Conservation (phyloP, 2,888 invertebrate species). For the Xestoiulus laeticollis region DNA sequence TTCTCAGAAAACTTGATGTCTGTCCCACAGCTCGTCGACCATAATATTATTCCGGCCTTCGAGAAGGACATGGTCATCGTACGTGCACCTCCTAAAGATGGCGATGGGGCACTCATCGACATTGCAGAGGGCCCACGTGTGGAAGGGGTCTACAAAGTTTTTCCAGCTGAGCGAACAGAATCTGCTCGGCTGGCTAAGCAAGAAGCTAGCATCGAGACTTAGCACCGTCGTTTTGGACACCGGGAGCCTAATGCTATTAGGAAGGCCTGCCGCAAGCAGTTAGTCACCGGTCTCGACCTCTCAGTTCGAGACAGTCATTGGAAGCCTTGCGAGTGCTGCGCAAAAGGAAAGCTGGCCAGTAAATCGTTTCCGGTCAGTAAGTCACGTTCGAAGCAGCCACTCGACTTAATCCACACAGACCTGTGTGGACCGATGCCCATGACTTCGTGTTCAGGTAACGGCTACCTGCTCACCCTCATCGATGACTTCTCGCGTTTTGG, state of each 20-base stretch:
- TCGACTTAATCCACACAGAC: background rate
- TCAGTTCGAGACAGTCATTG: background rate
- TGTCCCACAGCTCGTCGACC: background rate
- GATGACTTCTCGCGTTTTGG: background rate
- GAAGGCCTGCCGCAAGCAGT: background rate
- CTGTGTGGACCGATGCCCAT: background rate
- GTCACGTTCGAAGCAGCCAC: background rate
- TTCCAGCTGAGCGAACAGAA: no score
- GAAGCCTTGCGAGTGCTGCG: background rate
- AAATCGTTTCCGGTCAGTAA: background rate
- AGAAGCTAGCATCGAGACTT: background rate
- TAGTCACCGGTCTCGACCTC: background rate
- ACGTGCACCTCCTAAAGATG: no score
- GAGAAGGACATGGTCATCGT: no score
- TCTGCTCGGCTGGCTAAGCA: no score
- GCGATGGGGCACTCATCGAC: no score
- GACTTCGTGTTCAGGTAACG: background rate
- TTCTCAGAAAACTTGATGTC: background rate
- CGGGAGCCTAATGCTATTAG: background rate
- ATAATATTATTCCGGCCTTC: no score
- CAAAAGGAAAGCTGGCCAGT: background rate
- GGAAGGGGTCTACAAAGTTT: no score
- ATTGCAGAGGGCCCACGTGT: no score
- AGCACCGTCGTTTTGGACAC: background rate
- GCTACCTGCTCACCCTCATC: background rate